Evolutionary conservation across 2,113 vertebrate species (phyloP).

Genomic region (Penelope pileata): DNA sequence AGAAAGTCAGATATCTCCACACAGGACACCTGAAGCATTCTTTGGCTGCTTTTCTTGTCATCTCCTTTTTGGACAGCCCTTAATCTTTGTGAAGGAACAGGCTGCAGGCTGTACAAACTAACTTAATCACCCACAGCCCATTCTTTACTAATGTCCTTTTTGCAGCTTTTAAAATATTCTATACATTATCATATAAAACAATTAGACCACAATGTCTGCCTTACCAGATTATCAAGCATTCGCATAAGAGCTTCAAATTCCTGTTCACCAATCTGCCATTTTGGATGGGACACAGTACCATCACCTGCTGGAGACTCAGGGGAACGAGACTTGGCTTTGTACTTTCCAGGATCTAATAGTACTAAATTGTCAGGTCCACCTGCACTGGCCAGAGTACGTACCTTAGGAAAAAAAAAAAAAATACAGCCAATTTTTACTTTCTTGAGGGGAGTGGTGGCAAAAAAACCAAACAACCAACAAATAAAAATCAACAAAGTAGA

Average conservation of each 20-base stretch:
- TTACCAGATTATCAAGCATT: slow-evolving; percentile 99
- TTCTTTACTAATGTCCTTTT: not conserved
- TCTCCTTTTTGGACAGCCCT: not conserved
- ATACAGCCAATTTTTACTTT: not conserved
- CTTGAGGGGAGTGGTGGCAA: not conserved
- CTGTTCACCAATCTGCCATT: slow-evolving; percentile 96
- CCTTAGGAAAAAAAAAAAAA: slow-evolving; percentile 84
- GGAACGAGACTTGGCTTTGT: slow-evolving; percentile 87
- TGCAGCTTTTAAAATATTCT: not conserved
- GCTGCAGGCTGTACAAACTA: not conserved
- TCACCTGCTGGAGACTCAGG: slow-evolving; percentile 83
- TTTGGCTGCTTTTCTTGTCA: not conserved
- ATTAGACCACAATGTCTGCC: not conserved
- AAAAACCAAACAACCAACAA: not conserved
- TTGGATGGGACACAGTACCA: slow-evolving; percentile 80
- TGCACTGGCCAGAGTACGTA: slow-evolving; percentile 94
- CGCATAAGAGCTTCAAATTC: slow-evolving; percentile 98
- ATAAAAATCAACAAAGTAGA: not conserved
- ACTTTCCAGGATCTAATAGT: slow-evolving; percentile 92
- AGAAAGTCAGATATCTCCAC: not conserved
- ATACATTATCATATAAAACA: not conserved
- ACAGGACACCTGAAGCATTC: not conserved
- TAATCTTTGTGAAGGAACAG: not conserved
- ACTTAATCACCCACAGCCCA: not conserved
- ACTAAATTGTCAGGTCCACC: slow-evolving; percentile 97